These are phyloP conservation scores for Peromyscus maniculatus DNA, from an alignment of 2,113 vertebrate genomes.

Conservation along the genomic window DNA sequence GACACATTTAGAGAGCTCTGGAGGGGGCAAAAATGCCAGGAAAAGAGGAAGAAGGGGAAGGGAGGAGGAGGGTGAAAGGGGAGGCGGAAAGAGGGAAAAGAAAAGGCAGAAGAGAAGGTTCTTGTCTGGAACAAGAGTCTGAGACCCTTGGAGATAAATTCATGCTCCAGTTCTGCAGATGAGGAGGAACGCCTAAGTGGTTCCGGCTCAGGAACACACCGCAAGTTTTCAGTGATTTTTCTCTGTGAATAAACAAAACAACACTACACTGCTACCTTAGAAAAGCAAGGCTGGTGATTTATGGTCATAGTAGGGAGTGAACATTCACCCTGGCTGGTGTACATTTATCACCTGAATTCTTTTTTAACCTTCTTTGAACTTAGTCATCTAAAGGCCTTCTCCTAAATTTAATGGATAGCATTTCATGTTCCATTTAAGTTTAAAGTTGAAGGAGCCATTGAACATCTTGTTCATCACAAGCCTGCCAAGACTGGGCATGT, in stretches of 20 bases:
- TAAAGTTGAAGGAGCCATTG: constrained; percentile 65
- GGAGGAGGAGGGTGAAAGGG: too few species aligned
- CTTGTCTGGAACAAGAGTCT: background rate
- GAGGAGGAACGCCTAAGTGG: background rate
- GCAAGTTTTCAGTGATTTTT: background rate
- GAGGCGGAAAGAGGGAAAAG: rapidly evolving
- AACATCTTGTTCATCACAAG: constrained; percentile 71
- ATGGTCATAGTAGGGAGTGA: background rate
- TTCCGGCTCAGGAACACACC: background rate
- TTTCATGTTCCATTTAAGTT: constrained; percentile 62
- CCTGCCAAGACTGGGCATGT: constrained; percentile 75
- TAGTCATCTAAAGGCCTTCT: constrained; percentile 12
- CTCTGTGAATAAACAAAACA: background rate
- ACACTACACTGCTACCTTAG: background rate
- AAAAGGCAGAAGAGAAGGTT: background rate
- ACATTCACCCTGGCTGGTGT: background rate
- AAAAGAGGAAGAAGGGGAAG: rapidly evolving
- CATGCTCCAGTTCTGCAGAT: background rate
- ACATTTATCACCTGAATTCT: constrained; percentile 1
- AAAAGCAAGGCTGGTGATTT: constrained; percentile 36
- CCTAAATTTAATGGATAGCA: constrained; percentile 34
- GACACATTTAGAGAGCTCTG: background rate
- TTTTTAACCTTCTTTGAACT: constrained; percentile 25
- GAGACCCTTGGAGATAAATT: background rate
- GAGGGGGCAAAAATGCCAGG: rapidly evolving